A percentile compares a stretch with the other conserved stretches of the same genome.
Conservation (phyloP, 2,113 vertebrate species). For the Cariama cristata region DNA sequence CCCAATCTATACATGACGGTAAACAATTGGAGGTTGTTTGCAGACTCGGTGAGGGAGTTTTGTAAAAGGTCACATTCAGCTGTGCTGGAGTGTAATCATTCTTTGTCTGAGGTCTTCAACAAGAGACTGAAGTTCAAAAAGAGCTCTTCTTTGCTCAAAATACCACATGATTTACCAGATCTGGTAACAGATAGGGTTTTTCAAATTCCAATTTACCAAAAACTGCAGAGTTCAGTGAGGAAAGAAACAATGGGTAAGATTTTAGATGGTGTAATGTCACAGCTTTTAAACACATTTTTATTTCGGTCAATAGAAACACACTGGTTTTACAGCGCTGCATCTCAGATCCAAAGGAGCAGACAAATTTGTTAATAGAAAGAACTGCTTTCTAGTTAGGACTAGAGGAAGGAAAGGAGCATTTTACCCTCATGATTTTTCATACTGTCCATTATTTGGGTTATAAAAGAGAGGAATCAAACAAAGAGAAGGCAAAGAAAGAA, state of each 20-base stretch:
- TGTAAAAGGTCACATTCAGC: neutral
- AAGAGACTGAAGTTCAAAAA: neutral
- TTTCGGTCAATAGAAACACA: neutral
- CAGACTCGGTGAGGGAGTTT: neutral
- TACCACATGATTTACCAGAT: neutral
- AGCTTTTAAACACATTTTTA: neutral
- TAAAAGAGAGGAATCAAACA: neutral
- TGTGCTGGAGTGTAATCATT: neutral
- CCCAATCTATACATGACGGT: neutral
- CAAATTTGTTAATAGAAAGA: neutral
- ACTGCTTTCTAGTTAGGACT: neutral
- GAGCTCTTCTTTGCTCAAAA: slow-evolving; percentile 14
- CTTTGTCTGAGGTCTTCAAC: neutral
- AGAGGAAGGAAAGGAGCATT: neutral
- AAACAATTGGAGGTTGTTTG: neutral
- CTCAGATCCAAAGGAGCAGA: neutral
- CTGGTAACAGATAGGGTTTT: neutral
- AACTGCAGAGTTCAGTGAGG: neutral
- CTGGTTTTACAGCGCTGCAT: neutral
- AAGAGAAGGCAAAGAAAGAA: slow-evolving; percentile 2
- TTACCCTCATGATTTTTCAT: neutral
- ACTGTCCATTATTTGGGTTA: neutral
- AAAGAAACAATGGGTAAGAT: neutral
- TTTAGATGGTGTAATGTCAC: neutral
- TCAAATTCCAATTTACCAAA: neutral